Evolutionary conservation across 2,888 invertebrate genomes (phyloP).

Genomic region (Noctua fimbriata): DNA sequence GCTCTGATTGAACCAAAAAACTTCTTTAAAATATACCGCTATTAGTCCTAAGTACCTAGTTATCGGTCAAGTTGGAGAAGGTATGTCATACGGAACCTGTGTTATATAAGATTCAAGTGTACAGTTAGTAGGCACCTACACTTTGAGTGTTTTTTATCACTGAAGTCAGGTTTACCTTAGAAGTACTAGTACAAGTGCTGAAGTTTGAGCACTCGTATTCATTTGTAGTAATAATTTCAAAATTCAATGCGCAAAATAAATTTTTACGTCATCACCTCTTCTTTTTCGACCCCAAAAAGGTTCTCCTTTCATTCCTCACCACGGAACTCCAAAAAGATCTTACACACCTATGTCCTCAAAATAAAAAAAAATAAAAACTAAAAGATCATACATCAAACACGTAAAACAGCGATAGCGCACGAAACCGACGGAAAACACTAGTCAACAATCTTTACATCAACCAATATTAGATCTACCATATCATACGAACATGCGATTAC

Average conservation of each 20-base stretch:
- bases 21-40: background rate
- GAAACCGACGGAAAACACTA: conserved; percentile 53
- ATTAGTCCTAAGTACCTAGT: background rate
- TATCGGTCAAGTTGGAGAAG: conserved; percentile 9
- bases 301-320: background rate
- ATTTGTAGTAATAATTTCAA: no score
- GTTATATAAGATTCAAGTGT: no score
- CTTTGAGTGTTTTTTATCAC: background rate
- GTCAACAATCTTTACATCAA: conserved; percentile 60
- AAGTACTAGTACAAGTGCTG: background rate
- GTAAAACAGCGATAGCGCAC: conserved; percentile 58
- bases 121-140: background rate
- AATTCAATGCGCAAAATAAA: no score
- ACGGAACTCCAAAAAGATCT: conserved; percentile 15
- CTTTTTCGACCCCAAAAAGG: background rate
- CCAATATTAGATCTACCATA: conserved; percentile 66
- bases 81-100: background rate
- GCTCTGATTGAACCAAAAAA: background rate
- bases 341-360: conserved; percentile 7
- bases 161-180: background rate
- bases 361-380: conserved; percentile 28
- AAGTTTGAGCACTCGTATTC: background rate
- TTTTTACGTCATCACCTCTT: no score
- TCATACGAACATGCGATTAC: conserved; percentile 65
- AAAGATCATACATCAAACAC: conserved; percentile 44